Evolutionary conservation across 2,797 vertebrate species (phyloP).

Genomic region (Halcyon smyrnensis): DNA sequence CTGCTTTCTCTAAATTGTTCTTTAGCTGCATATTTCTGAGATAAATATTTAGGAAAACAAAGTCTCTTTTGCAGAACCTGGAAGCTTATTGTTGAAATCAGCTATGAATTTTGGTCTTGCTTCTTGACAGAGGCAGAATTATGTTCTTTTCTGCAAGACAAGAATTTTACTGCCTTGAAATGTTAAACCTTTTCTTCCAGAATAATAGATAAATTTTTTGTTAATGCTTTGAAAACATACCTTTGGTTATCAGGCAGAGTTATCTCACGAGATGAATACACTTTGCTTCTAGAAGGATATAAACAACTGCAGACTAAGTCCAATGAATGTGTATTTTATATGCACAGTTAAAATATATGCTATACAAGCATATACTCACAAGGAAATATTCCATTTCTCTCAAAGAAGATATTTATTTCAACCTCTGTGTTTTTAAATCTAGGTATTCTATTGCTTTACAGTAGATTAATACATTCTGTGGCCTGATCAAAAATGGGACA

Average conservation of each 20-base stretch:
- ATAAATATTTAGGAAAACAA: constrained; percentile 4
- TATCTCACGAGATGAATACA: neutral
- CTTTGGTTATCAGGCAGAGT: neutral
- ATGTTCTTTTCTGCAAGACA: neutral
- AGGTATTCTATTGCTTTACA: neutral
- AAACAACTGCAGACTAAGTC: neutral
- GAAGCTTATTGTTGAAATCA: neutral
- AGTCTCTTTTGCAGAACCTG: neutral
- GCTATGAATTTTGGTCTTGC: neutral
- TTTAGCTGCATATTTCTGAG: neutral
- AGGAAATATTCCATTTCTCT: neutral
- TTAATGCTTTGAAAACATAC: neutral
- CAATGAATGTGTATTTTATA: neutral
- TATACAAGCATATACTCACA: neutral
- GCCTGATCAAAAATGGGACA: neutral
- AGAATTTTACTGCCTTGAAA: neutral
- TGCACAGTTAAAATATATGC: neutral
- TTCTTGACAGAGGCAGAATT: neutral
- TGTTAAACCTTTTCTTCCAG: neutral
- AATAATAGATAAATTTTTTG: neutral
- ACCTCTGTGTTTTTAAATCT: neutral
- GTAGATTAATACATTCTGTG: neutral
- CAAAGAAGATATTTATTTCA: neutral
- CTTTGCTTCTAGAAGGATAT: neutral
- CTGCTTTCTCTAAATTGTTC: neutral